phyloP scores from a whole-genome alignment of 2,888 invertebrate genomes.

The Bimastos eiseni region DNA sequence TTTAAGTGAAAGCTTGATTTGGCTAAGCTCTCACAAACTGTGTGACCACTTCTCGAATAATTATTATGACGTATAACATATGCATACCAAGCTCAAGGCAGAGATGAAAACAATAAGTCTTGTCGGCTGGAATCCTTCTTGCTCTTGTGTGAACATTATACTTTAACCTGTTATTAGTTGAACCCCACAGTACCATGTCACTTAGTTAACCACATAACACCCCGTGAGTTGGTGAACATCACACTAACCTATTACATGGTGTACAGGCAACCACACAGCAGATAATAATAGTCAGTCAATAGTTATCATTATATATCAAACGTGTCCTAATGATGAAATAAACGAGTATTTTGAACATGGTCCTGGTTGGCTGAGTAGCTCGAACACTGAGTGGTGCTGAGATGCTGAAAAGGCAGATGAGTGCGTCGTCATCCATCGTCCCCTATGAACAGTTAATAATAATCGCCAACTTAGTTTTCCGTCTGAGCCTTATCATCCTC shows the following conservation, averaged over 20 bases:
- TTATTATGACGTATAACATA: neutral
- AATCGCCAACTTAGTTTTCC: neutral
- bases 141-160: too few species aligned
- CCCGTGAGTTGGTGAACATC: neutral
- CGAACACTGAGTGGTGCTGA: neutral
- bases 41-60: neutral
- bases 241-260: neutral
- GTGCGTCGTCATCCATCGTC: neutral
- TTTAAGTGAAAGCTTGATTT: neutral
- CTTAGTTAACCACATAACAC: too few species aligned
- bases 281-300: neutral
- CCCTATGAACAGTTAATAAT: neutral
- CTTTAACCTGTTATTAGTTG: neutral
- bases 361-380: neutral
- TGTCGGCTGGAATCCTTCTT: neutral
- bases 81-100: neutral
- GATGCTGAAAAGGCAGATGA: neutral
- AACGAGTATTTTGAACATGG: neutral
- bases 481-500: neutral
- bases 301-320: neutral
- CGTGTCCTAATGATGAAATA: neutral
- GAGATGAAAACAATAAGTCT: neutral
- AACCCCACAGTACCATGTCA: neutral
- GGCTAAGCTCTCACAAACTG: too few species aligned
- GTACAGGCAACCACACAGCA: neutral